phyloP scores from a whole-genome alignment of 1,140 invertebrate species.

The Ericerus pela region DNA sequence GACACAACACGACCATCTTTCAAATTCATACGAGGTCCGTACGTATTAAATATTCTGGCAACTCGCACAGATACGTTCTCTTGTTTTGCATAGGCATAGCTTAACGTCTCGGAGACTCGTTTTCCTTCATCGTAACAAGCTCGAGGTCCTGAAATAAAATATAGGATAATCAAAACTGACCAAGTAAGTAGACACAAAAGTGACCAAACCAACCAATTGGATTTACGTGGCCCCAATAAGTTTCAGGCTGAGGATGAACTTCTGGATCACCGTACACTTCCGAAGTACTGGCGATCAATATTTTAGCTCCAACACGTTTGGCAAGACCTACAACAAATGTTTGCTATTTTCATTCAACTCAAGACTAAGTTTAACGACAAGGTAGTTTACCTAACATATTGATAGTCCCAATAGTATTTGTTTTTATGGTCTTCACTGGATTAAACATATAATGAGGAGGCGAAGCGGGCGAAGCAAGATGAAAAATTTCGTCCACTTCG shows the following conservation, averaged over 20 bases:
- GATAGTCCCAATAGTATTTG: constrained; percentile 97
- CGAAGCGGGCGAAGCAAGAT: constrained; percentile 94
- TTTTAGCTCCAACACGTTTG: constrained; percentile 80
- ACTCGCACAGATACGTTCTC: constrained; percentile 89
- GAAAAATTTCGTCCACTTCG: constrained; percentile 99
- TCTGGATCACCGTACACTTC: constrained; percentile 98
- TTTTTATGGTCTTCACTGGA: constrained; percentile 99
- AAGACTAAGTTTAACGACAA: too few species aligned
- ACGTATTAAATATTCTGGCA: constrained; percentile 97
- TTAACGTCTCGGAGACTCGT: constrained; percentile 87
- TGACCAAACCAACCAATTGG: constrained; percentile 63
- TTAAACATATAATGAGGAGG: constrained; percentile 99
- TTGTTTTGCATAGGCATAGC: constrained; percentile 93
- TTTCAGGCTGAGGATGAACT: constrained; percentile 86
- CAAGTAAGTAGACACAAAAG: not conserved
- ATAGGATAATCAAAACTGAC: not conserved
- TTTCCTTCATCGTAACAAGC: constrained; percentile 99
- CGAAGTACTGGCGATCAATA: constrained; percentile 93
- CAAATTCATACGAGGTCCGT: constrained; percentile 98
- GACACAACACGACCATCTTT: constrained; percentile 97
- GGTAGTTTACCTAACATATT: constrained; percentile 82
- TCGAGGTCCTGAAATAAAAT: constrained; percentile 46
- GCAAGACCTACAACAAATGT: constrained; percentile 52
- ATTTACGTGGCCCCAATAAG: constrained; percentile 98
- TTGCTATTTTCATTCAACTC: too few species aligned